Percentiles rank a stretch among this genome's conserved stretches.
phyloP scores from a whole-genome alignment of 1,140 invertebrate genomes.

The Lerema accius region DNA sequence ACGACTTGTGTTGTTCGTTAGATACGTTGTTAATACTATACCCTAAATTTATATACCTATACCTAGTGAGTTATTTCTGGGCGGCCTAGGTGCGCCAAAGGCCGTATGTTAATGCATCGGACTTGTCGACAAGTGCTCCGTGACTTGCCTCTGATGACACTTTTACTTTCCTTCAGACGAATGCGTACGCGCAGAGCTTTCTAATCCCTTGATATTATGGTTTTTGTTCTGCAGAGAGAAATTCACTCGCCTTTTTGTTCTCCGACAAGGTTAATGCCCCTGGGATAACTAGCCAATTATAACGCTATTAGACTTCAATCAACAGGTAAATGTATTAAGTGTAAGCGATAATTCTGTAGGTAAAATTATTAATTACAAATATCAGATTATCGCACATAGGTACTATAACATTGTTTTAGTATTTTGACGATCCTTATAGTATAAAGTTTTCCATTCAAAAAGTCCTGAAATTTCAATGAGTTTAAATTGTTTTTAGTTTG shows the following conservation, averaged over 20 bases:
- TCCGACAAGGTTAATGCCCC: background rate
- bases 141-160: constrained; percentile 42
- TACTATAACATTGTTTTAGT: no score
- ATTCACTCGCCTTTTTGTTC: background rate
- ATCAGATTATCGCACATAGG: no score
- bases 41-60: no score
- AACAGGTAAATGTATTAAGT: no score
- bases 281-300: background rate
- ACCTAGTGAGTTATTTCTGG: background rate
- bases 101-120: constrained; percentile 28
- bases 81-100: constrained; percentile 10
- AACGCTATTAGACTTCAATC: constrained; percentile 5
- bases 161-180: constrained; percentile 51
- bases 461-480: no score
- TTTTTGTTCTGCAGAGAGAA: constrained; percentile 2
- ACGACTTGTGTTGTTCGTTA: no score
- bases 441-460: no score
- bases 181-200: constrained; percentile 16
- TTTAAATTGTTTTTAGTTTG: no score
- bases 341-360: no score
- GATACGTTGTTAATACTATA: no score
- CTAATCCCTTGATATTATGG: constrained; percentile 27
- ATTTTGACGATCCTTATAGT: no score
- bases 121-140: constrained; percentile 44
- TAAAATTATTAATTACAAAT: no score